Percentiles rank a stretch among this genome's conserved stretches.
Evolutionary conservation across 2,113 vertebrate genomes (phyloP).

Genomic region (Nycticebus coucang): DNA sequence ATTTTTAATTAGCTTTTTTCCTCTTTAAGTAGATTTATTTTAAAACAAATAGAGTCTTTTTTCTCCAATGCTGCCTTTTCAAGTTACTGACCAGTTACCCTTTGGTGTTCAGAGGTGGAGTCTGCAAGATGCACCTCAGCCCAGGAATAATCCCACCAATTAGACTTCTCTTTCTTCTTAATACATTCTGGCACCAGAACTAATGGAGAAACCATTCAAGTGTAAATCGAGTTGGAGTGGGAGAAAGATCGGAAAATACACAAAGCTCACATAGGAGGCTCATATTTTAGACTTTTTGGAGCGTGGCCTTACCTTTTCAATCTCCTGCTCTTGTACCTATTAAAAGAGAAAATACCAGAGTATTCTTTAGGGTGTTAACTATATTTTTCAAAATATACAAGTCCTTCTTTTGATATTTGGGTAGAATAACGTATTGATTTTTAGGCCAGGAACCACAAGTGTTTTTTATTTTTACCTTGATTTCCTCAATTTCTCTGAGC

Average conservation of each 20-base stretch:
- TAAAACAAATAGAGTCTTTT: too few relatives aligned
- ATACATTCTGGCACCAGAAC: neutral
- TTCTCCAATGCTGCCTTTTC: neutral
- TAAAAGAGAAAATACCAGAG: constrained; percentile 16
- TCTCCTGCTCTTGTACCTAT: neutral
- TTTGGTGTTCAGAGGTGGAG: neutral
- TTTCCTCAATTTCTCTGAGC: neutral
- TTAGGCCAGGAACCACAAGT: constrained; percentile 28
- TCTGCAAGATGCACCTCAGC: neutral
- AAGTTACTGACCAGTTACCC: neutral
- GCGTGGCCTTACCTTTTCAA: neutral
- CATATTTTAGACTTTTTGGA: neutral
- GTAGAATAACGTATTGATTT: constrained; percentile 18
- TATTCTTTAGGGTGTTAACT: neutral
- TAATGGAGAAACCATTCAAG: constrained; percentile 17
- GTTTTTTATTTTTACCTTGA: constrained; percentile 16
- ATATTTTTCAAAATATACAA: neutral
- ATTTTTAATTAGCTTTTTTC: too few relatives aligned
- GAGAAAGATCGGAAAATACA: neutral
- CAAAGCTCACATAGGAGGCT: neutral
- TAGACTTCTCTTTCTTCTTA: neutral
- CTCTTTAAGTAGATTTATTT: too few relatives aligned
- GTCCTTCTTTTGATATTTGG: constrained; percentile 26
- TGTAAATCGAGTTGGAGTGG: constrained; percentile 16
- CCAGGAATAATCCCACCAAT: neutral